Conservation (phyloP, 2,888 invertebrate species). For the Azorinus chamasolen region DNA sequence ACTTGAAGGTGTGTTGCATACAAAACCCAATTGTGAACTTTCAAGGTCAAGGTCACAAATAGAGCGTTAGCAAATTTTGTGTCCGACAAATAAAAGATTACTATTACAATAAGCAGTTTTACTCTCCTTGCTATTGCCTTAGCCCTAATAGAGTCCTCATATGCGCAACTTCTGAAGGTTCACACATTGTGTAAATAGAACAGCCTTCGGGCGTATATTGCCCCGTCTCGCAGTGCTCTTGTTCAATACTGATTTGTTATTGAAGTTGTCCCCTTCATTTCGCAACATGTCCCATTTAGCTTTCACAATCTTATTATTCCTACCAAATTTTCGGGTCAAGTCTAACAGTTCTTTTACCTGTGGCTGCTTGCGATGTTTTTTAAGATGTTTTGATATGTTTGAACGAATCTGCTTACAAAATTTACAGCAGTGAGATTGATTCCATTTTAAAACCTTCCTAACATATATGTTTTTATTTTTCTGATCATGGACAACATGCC, state of each 20-base stretch:
- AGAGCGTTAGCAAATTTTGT: too few species aligned
- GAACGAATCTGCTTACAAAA: not conserved
- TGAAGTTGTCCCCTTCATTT: constrained; percentile 18
- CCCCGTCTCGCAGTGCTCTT: too few species aligned
- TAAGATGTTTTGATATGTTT: constrained; percentile 8
- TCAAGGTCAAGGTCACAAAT: too few species aligned
- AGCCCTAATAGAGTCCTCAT: too few species aligned
- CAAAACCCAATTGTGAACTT: too few species aligned
- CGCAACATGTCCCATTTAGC: constrained; percentile 29
- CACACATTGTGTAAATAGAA: too few species aligned
- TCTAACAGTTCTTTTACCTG: constrained; percentile 40
- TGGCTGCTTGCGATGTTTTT: constrained; percentile 34
- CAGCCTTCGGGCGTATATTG: too few species aligned
- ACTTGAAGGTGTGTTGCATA: too few species aligned
- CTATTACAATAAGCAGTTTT: too few species aligned
- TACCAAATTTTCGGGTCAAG: constrained; percentile 15
- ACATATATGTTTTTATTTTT: constrained; percentile 8
- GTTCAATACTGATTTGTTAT: constrained; percentile 11
- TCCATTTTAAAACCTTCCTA: constrained; percentile 9
- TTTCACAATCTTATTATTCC: constrained; percentile 16
- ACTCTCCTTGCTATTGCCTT: too few species aligned
- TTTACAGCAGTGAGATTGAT: constrained; percentile 1
- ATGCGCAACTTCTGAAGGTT: too few species aligned
- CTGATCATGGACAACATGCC: constrained; percentile 1
- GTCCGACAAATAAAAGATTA: too few species aligned